A percentile compares a stretch with the other conserved stretches of the same genome.
phyloP scores from a whole-genome alignment of 2,888 invertebrate species.

The Eledona agricola region DNA sequence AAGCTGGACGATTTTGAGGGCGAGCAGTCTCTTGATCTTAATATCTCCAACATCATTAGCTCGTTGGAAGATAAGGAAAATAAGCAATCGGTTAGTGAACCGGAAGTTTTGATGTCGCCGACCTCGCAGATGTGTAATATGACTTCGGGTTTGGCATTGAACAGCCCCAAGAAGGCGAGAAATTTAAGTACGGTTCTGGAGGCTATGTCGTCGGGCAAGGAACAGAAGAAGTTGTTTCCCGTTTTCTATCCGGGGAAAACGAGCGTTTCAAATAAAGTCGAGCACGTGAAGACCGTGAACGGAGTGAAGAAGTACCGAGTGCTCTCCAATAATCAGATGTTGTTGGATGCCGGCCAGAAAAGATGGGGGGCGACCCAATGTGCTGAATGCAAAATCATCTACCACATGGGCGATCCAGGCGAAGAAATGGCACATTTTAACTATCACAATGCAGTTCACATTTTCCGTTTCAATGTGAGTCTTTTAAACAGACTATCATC shows the following conservation, averaged over 20 bases:
- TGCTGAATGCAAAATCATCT: conserved; percentile 76
- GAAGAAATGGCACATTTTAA: conserved; percentile 80
- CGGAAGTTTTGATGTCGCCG: conserved; percentile 60
- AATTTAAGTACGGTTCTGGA: conserved; percentile 53
- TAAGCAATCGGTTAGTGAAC: not conserved
- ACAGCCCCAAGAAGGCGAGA: conserved; percentile 62
- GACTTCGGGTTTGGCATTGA: conserved; percentile 62
- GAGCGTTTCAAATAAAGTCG: conserved; percentile 13
- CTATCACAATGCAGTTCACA: conserved; percentile 74
- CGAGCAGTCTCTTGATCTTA: conserved; percentile 25
- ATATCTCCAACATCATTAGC: conserved; percentile 30
- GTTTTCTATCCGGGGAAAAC: conserved; percentile 57
- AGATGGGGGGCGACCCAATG: conserved; percentile 80
- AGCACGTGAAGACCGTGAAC: conserved; percentile 6
- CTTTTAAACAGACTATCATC: conserved; percentile 11
- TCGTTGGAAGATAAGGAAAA: conserved; percentile 35
- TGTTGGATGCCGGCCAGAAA: conserved; percentile 87
- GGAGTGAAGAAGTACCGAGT: conserved; percentile 61
- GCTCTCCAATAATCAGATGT: conserved; percentile 71
- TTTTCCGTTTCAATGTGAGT: conserved; percentile 73
- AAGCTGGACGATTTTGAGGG: conserved; percentile 21
- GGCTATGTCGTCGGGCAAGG: conserved; percentile 37
- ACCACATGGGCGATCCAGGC: conserved; percentile 77
- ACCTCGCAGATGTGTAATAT: conserved; percentile 65
- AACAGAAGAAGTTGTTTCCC: conserved; percentile 61